Base-by-base conservation (phyloP, 2,113 vertebrate genomes). In the Crocuta crocuta region DNA sequence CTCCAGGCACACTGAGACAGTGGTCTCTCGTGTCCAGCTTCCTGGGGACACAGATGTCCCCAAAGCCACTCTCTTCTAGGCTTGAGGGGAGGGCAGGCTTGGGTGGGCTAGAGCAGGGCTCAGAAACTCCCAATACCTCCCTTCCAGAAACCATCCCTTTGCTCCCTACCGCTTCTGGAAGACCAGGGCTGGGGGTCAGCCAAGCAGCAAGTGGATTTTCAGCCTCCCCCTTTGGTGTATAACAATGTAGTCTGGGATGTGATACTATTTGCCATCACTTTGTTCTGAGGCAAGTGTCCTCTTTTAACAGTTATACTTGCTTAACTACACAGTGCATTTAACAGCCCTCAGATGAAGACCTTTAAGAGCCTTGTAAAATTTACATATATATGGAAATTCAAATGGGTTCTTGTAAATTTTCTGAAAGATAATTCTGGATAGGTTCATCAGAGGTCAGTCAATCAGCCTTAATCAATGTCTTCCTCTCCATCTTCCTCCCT, bases 401-500 rank as follows among this genome's bases (percentile, higher is more conserved):
- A 39, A 70, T 71, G 33, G 7, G 19, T 86, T 17, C 74, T 68
- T 33, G 19, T 94, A 9, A 4, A 5, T 76, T 70, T 78, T 55
- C 70, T 80, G 13, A 74, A 13, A 43, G 13, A 12, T 35, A 26
- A 55, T 85, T 93, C 31, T 78, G 11, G 15, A 33, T 92, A 76
- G 48, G 8, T 33, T 71, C 68, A 65, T 78, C 66, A 35, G 8
- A 74, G 43, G 7, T 26, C 10, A 28, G 1, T 63, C 28, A 39
- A 0, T 68, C 16, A 16, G 1, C 53, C 81, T 81, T 23, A 31
- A 24, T 63, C 21, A 13, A 24, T 81, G 50, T 45, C 23, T 33
- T 5, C 45, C 11, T 13, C 17, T 0, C 23, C 2, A 10, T 10
- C 19, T 6, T 24, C 35, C 26, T 7, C 13, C 1, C 16, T 16